Percentiles rank a stretch among this genome's conserved stretches.
Conservation (phyloP, 2,888 invertebrate species). For the Caenorhabditis sp. region DNA sequence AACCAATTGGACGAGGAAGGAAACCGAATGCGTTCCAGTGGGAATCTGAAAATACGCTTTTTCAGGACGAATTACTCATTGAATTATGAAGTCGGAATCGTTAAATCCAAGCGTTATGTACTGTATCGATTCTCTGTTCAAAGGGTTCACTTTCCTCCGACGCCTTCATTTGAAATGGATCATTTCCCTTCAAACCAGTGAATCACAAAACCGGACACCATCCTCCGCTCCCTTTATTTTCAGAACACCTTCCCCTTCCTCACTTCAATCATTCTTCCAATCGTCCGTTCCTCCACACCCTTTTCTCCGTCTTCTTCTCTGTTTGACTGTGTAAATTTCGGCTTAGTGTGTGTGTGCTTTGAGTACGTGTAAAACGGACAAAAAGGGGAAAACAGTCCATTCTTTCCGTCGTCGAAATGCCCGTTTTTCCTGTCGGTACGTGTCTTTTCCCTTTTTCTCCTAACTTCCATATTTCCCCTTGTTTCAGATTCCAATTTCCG, state of each 20-base stretch:
- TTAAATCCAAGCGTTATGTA: no score
- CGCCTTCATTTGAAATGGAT: no score
- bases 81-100: no score
- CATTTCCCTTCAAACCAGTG: no score
- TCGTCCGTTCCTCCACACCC: neutral
- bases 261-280: no score
- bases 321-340: conserved; percentile 29
- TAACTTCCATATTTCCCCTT: neutral
- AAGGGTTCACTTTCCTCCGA: no score
- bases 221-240: no score
- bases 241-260: neutral
- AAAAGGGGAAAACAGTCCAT: conserved; percentile 6
- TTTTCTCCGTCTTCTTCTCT: conserved; percentile 8
- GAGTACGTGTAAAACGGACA: conserved; percentile 37
- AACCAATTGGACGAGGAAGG: conserved; percentile 36
- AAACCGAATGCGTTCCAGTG: neutral
- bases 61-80: no score
- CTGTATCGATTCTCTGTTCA: no score
- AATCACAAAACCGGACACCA: no score
- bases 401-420: conserved; percentile 23
- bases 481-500: conserved; percentile 20
- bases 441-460: neutral
- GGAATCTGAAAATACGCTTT: neutral
- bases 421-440: conserved; percentile 40
- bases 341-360: conserved; percentile 13